Percentiles rank a stretch among this genome's conserved stretches.
These are phyloP conservation scores for Corythornis vintsioides DNA, from an alignment of 2,113 vertebrate species.

Conservation along the genomic window DNA sequence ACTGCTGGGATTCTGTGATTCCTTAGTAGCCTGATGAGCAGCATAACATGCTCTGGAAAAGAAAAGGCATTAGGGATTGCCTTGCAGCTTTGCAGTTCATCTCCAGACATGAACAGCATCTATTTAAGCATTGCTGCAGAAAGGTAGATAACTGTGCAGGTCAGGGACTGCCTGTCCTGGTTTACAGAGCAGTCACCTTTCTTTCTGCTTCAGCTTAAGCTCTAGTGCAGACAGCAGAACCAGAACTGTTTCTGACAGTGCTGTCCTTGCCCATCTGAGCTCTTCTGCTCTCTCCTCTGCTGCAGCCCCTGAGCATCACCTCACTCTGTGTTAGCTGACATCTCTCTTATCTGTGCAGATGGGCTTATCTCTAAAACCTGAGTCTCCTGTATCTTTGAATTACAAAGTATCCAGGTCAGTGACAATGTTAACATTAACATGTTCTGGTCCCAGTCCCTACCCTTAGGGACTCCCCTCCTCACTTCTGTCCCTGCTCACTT, in stretches of 20 bases:
- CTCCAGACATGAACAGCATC: not conserved
- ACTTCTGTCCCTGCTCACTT: too few relatives aligned
- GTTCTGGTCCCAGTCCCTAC: too few relatives aligned
- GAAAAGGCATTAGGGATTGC: not conserved
- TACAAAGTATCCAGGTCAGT: not conserved
- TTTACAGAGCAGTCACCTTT: not conserved
- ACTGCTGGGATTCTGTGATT: not conserved
- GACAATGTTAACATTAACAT: too few relatives aligned
- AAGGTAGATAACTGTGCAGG: fast-evolving
- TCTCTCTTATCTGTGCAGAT: not conserved
- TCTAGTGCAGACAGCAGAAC: not conserved
- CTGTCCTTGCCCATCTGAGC: not conserved
- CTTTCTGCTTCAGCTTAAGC: not conserved
- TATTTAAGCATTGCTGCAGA: not conserved
- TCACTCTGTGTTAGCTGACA: not conserved
- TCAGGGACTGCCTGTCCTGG: not conserved
- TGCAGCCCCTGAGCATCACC: not conserved
- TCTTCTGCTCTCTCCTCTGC: not conserved
- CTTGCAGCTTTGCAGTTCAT: not conserved
- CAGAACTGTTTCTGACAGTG: not conserved
- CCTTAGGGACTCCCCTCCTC: too few relatives aligned
- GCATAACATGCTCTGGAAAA: not conserved
- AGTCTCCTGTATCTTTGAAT: not conserved
- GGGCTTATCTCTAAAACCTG: not conserved
- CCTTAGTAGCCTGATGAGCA: not conserved